Conservation (phyloP, 1,140 invertebrate genomes). For the Caenorhabditis latens region DNA sequence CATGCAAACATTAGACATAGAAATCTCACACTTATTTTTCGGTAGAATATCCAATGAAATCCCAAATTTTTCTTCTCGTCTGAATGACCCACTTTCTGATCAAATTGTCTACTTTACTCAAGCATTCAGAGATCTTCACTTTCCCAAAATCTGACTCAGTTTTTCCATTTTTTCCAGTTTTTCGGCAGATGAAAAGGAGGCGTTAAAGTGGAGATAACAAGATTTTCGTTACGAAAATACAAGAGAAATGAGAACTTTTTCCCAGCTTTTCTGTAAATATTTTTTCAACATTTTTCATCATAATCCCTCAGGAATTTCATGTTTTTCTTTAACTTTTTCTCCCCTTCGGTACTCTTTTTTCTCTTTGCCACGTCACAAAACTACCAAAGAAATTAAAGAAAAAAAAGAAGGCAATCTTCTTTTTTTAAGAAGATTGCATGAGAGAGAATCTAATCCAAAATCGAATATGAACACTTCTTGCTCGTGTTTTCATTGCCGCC, state of each 20-base stretch:
- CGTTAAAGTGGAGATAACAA: constrained; percentile 34
- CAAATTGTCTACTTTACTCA: constrained; percentile 29
- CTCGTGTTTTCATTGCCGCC: constrained; percentile 41
- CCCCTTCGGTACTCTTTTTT: background rate
- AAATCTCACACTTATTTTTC: background rate
- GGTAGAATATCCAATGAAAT: constrained; percentile 26
- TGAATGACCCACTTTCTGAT: constrained; percentile 41
- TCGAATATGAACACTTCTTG: constrained; percentile 27
- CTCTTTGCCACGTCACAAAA: background rate
- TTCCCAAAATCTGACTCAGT: constrained; percentile 18
- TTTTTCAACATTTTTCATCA: background rate
- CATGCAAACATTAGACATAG: constrained; percentile 14
- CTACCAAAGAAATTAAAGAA: too few relatives aligned
- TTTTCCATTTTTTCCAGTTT: background rate
- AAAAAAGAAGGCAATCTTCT: background rate
- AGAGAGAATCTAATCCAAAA: background rate
- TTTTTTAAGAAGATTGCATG: background rate
- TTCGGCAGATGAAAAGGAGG: constrained; percentile 14
- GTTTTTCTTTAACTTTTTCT: background rate
- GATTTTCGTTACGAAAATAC: constrained; percentile 6
- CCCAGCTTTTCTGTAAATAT: background rate
- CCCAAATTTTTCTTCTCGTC: background rate
- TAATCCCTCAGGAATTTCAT: background rate
- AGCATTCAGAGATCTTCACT: constrained; percentile 44
- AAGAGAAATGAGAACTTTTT: constrained; percentile 37